phyloP scores from a whole-genome alignment of 2,888 invertebrate species.

The Boloria euphrosyne region DNA sequence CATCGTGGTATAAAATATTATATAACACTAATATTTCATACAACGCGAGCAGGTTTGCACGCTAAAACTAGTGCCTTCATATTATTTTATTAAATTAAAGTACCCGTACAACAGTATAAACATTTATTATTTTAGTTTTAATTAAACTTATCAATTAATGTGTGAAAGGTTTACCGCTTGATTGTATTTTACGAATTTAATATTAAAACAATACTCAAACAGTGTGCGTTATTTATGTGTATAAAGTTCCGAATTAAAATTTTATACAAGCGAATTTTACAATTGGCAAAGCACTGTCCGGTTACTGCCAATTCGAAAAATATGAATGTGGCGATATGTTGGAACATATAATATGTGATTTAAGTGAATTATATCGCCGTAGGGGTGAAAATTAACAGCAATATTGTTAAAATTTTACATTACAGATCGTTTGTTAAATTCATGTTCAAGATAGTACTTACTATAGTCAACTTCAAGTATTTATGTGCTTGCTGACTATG shows the following conservation, averaged over 20 bases:
- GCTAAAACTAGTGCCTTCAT: too few species aligned
- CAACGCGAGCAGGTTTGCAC: too few species aligned
- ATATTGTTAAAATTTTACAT: too few species aligned
- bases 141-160: slow-evolving; percentile 1
- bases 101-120: too few species aligned
- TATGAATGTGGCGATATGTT: not conserved
- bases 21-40: too few species aligned
- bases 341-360: not conserved
- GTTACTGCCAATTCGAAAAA: slow-evolving; percentile 11
- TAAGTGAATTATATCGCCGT: not conserved
- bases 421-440: too few species aligned
- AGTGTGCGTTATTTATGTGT: slow-evolving; percentile 30
- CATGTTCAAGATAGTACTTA: too few species aligned
- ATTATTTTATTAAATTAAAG: too few species aligned
- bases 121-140: not conserved
- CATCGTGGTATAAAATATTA: too few species aligned
- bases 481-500: too few species aligned
- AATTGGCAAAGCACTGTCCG: slow-evolving; percentile 1
- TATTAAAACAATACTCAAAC: slow-evolving; percentile 28
- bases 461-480: too few species aligned
- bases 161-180: not conserved
- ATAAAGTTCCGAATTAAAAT: slow-evolving; percentile 31
- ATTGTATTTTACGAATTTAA: slow-evolving; percentile 19
- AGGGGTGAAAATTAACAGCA: too few species aligned
- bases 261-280: slow-evolving; percentile 19